These are phyloP conservation scores for Papilio aristodemus DNA, from an alignment of 1,140 invertebrate species.

Conservation along the genomic window DNA sequence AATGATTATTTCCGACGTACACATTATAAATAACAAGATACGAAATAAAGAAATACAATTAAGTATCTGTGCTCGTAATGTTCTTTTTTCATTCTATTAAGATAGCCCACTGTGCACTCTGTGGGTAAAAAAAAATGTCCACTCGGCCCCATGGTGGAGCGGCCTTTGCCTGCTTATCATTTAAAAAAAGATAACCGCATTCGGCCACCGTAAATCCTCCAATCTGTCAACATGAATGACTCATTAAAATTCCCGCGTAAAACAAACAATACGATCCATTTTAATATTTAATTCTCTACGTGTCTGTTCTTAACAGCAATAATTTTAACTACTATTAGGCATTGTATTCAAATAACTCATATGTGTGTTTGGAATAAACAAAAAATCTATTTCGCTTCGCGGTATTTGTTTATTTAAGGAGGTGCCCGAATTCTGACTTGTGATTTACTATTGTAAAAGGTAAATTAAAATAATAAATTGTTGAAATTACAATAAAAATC, in stretches of 20 bases:
- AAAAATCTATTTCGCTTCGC: not conserved
- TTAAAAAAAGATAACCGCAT: slow-evolving; percentile 25
- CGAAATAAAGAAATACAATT: slow-evolving; percentile 12
- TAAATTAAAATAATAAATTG: too few species aligned
- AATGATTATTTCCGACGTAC: not conserved
- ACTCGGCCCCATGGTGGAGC: slow-evolving; percentile 14
- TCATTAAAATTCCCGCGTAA: slow-evolving; percentile 31
- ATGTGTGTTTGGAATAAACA: slow-evolving; percentile 7
- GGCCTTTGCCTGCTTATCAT: slow-evolving; percentile 24
- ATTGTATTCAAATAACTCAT: slow-evolving; percentile 21
- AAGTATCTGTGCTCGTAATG: not conserved
- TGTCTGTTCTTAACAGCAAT: slow-evolving; percentile 21
- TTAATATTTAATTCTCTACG: slow-evolving; percentile 13
- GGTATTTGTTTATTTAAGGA: too few species aligned
- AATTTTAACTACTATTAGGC: slow-evolving; percentile 14
- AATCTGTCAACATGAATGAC: slow-evolving; percentile 29
- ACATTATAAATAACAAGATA: slow-evolving; percentile 9
- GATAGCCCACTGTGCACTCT: slow-evolving; percentile 5
- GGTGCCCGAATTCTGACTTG: too few species aligned
- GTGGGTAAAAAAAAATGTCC: slow-evolving; percentile 20
- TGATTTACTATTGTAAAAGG: too few species aligned
- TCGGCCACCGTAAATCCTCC: slow-evolving; percentile 29
- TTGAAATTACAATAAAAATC: too few species aligned
- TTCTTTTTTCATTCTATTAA: slow-evolving; percentile 7
- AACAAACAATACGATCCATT: slow-evolving; percentile 25